These are phyloP conservation scores for Ammodramus savannarum DNA, from an alignment of 2,113 vertebrate genomes.

Conservation along the genomic window DNA sequence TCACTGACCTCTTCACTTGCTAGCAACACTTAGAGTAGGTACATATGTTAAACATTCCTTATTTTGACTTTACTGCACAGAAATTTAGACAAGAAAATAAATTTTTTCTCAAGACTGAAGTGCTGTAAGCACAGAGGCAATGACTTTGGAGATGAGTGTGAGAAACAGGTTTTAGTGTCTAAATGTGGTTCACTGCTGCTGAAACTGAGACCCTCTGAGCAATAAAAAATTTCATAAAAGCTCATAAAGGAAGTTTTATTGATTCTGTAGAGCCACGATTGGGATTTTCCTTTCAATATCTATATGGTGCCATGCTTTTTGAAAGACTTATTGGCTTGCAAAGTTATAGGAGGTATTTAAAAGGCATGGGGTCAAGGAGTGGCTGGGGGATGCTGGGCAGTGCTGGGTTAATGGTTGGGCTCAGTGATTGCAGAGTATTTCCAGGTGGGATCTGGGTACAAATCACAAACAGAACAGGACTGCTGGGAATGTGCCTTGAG, in stretches of 20 bases:
- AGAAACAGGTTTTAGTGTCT: background rate
- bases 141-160: background rate
- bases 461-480: too few relatives aligned
- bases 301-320: background rate
- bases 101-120: background rate
- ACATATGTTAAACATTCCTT: background rate
- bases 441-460: too few relatives aligned
- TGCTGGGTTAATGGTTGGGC: background rate
- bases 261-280: background rate
- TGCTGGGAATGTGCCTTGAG: too few relatives aligned
- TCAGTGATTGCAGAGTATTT: background rate
- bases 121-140: background rate
- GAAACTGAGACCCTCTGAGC: background rate
- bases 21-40: background rate
- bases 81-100: background rate
- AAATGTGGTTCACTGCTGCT: background rate
- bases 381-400: background rate
- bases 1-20: background rate
- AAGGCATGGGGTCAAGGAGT: rapidly evolving
- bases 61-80: background rate
- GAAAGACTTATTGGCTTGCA: slow-evolving; percentile 2
- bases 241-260: slow-evolving; percentile 27
- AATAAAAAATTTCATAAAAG: slow-evolving; percentile 6
- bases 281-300: slow-evolving; percentile 32
- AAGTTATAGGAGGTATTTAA: background rate